A percentile compares a stretch with the other conserved stretches of the same genome.
Evolutionary conservation across 2,797 vertebrate species (phyloP).

Genomic region (Coregonus sp.): DNA sequence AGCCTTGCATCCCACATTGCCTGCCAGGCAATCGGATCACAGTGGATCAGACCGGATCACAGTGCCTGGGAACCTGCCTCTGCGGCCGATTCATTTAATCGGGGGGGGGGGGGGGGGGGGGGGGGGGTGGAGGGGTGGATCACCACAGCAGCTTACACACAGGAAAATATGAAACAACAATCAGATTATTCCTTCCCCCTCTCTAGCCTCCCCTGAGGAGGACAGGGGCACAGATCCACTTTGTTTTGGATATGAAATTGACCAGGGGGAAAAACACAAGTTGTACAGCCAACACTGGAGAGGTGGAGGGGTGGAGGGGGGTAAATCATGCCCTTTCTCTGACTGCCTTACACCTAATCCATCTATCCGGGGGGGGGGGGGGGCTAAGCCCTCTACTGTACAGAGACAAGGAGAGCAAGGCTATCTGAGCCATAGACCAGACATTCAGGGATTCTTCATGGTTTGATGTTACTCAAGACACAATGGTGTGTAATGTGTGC

Average conservation of each 20-base stretch:
- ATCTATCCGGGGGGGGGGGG: neutral
- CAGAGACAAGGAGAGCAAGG: neutral
- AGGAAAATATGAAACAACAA: constrained; percentile 69
- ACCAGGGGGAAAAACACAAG: neutral
- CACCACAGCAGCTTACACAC: constrained; percentile 52
- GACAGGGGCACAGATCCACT: constrained; percentile 6
- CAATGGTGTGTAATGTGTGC: constrained; percentile 4
- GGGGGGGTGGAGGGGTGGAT: constrained; percentile 45
- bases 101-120: constrained; percentile 73
- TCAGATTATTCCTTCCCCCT: constrained; percentile 50
- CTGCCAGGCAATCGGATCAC: constrained; percentile 80
- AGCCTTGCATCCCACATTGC: constrained; percentile 75
- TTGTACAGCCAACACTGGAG: neutral
- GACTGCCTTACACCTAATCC: neutral
- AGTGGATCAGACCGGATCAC: constrained; percentile 86
- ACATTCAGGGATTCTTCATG: neutral
- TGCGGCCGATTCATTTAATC: constrained; percentile 85
- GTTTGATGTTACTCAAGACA: neutral
- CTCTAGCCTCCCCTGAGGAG: neutral
- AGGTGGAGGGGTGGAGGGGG: neutral
- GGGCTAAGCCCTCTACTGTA: neutral
- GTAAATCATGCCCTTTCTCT: constrained; percentile 4
- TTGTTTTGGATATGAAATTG: constrained; percentile 7
- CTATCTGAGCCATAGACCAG: neutral
- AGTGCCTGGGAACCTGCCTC: constrained; percentile 82